phyloP scores from a whole-genome alignment of 2,113 vertebrate genomes.

The Onychorhynchus coronatus region DNA sequence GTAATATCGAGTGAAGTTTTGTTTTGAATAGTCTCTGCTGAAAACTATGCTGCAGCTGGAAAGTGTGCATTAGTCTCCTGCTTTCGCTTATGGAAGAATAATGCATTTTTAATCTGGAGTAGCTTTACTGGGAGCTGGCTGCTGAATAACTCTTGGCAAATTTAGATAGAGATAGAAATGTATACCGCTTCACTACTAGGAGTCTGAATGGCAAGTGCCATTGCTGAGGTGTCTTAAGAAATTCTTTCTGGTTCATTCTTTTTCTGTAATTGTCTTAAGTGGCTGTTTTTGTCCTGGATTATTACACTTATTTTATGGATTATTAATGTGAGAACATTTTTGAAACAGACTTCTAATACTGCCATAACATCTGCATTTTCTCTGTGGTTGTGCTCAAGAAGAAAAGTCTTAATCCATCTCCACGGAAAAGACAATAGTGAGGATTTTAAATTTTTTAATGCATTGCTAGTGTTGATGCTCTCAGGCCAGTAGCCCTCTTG shows the following conservation, averaged over 20 bases:
- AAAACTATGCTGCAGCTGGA: neutral
- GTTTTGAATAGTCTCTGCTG: neutral
- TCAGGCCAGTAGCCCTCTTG: neutral
- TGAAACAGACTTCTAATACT: neutral
- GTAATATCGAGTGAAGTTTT: neutral
- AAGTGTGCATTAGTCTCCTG: neutral
- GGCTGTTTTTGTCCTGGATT: neutral
- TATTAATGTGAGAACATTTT: neutral
- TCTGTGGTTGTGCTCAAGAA: neutral
- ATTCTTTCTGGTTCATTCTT: neutral
- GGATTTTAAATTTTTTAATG: neutral
- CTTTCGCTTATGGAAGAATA: neutral
- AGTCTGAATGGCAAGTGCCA: neutral
- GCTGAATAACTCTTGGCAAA: neutral
- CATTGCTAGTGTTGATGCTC: neutral
- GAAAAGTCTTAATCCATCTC: neutral
- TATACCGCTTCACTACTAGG: neutral
- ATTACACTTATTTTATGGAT: neutral
- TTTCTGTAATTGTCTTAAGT: neutral
- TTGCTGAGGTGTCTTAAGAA: neutral
- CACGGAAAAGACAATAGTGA: neutral
- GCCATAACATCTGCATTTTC: neutral
- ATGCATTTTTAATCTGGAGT: neutral
- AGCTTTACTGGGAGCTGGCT: neutral
- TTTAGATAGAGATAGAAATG: neutral